Evolutionary conservation across 1,140 invertebrate genomes (phyloP).

Genomic region (Aporrectodea caliginosa): DNA sequence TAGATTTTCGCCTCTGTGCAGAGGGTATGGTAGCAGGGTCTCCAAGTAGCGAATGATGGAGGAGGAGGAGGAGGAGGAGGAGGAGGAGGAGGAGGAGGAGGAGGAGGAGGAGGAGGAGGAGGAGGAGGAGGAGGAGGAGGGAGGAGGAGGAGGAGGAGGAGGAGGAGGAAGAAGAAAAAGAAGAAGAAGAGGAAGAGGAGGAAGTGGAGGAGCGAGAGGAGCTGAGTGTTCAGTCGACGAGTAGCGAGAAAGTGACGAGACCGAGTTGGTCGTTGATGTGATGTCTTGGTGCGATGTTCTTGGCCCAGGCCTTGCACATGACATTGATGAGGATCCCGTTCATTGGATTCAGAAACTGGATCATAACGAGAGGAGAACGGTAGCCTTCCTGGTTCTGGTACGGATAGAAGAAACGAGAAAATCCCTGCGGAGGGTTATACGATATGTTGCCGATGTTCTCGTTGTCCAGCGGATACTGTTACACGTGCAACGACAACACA

Average conservation of each 20-base stretch:
- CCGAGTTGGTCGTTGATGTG: slow-evolving; percentile 21
- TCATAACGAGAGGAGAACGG: slow-evolving; percentile 32
- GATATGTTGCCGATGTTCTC: slow-evolving; percentile 32
- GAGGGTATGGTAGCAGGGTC: too few species aligned
- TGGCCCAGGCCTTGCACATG: slow-evolving; percentile 21
- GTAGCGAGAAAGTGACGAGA: slow-evolving; percentile 12
- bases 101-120: background rate
- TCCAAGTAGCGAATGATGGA: background rate
- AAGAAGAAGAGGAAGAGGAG: too few species aligned
- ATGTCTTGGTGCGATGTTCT: slow-evolving; percentile 14
- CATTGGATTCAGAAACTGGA: slow-evolving; percentile 29
- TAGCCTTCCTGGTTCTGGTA: slow-evolving; percentile 35
- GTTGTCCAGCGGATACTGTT: slow-evolving; percentile 32
- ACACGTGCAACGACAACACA: too few species aligned
- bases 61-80: background rate
- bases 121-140: background rate
- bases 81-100: background rate
- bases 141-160: background rate
- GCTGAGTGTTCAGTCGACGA: slow-evolving; percentile 15
- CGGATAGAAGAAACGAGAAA: slow-evolving; percentile 34
- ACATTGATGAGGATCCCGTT: slow-evolving; percentile 25
- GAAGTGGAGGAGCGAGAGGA: background rate
- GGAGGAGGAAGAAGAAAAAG: background rate
- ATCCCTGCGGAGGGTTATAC: slow-evolving; percentile 32
- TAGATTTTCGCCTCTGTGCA: too few species aligned